These are phyloP conservation scores for Zeuzera pyrina DNA, from an alignment of 2,888 invertebrate genomes.

Conservation along the genomic window DNA sequence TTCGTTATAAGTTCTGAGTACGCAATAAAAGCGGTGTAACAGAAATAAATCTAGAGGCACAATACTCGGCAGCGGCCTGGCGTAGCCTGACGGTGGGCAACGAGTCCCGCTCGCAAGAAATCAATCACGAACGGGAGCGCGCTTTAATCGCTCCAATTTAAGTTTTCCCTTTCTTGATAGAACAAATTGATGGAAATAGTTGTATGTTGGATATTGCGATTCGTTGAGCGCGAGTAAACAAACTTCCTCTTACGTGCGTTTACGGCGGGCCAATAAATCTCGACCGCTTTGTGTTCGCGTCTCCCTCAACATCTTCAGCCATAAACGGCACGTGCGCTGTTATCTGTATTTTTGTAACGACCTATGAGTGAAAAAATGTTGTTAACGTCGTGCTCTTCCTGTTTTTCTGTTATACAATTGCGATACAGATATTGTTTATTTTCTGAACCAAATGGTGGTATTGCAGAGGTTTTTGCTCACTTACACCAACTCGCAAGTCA, in stretches of 20 bases:
- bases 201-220: conserved; percentile 52
- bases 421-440: conserved; percentile 30
- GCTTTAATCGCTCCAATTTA: conserved; percentile 60
- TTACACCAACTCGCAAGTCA: conserved; percentile 30
- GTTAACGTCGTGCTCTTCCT: conserved; percentile 36
- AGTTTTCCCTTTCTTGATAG: conserved; percentile 54
- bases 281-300: conserved; percentile 41
- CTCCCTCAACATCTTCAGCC: conserved; percentile 50
- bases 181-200: conserved; percentile 60
- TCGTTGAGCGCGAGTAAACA: conserved; percentile 41
- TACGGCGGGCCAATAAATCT: conserved; percentile 56
- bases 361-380: conserved; percentile 48
- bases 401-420: conserved; percentile 28
- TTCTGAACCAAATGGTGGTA: neutral
- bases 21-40: conserved; percentile 68
- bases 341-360: conserved; percentile 53
- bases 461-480: conserved; percentile 24
- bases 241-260: conserved; percentile 51
- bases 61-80: conserved; percentile 28
- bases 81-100: conserved; percentile 26
- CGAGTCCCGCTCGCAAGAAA: conserved; percentile 33
- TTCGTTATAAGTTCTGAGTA: conserved; percentile 70
- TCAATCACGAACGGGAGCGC: conserved; percentile 48
- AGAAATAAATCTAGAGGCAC: conserved; percentile 64
- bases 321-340: conserved; percentile 56